Base-by-base conservation (phyloP, 2,113 vertebrate genomes). In the Noturus placidus region DNA sequence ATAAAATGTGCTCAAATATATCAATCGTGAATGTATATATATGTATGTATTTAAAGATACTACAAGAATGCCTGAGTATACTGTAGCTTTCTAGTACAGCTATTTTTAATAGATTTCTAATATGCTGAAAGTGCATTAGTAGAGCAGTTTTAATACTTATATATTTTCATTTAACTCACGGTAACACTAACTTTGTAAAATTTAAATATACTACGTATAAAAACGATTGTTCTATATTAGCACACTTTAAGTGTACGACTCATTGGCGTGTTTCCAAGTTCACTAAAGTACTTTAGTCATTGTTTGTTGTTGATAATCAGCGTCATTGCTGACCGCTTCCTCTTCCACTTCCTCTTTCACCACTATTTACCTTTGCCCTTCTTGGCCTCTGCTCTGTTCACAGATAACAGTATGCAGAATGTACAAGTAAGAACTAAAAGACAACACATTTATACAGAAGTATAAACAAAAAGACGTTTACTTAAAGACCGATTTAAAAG, bases 291-390 rank as follows among this genome's bases (percentile, higher is more conserved):
- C 69, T 38, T 72, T 38, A 70, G 17, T 67, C 27, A n/a, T 13
- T 14, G 30, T 30, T n/a, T 70, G 6, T 70, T 35, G 15, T 19
- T 38, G 5, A 20, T 35, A 17, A 57, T 33, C 78, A 33, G 78
- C 8, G 2, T 4, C 5, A 15, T 38, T 82, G 54, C 78, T 57
- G 77, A 30, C 46, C 25, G 2, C 70, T 74, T 74, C 38, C 35
- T 74, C 70, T 74, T 74, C 38, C 35, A 46, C 70, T 74, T 74
- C 30, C 77, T 79, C 77, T 56, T 57, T 81, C 57, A 56, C 78
- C 78, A 33, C 30, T 57, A 30, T 22, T 65, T 27, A 65, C 33
- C 59, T 65, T 67, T 83, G 22, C 52, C 78, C 30, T n/a, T 56
- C 46, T 56, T 25, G 10, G 33, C 80, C 80, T 30, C 50, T 80